Evolutionary conservation across 2,888 invertebrate species (phyloP).

Genomic region (Taphrorychus bicolor): DNA sequence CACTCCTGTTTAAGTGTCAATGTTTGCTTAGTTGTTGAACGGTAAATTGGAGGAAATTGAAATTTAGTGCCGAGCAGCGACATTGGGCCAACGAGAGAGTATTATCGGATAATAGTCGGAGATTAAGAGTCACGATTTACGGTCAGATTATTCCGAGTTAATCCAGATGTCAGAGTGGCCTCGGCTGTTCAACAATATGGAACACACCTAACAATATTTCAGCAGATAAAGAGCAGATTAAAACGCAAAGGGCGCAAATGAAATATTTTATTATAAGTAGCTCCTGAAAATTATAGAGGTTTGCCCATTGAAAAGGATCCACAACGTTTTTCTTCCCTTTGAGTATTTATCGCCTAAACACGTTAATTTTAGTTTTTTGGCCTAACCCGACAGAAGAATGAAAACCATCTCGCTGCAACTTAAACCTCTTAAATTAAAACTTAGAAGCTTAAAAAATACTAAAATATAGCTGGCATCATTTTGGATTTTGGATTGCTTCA

Average conservation of each 20-base stretch:
- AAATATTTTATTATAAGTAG: too few species aligned
- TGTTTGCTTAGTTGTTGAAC: background rate
- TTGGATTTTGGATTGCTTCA: too few species aligned
- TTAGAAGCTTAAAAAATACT: too few species aligned
- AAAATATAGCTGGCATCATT: too few species aligned
- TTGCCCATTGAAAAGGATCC: too few species aligned
- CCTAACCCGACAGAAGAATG: too few species aligned
- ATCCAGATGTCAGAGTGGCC: background rate
- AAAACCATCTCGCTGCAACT: too few species aligned
- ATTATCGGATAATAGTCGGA: background rate
- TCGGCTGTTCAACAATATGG: background rate
- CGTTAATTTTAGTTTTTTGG: too few species aligned
- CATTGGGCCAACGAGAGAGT: background rate
- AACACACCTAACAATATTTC: background rate
- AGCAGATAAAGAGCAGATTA: background rate
- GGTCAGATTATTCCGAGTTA: background rate
- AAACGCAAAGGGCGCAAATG: background rate
- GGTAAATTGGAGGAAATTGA: background rate
- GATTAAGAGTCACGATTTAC: slow-evolving; percentile 2
- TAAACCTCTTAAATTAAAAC: too few species aligned
- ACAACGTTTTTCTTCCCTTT: too few species aligned
- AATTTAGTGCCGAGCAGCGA: background rate
- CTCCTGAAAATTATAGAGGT: too few species aligned
- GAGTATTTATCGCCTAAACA: too few species aligned
- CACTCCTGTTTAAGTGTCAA: background rate